Evolutionary conservation across 2,113 vertebrate species (phyloP).

Genomic region (Rhegmatorhina hoffmannsi): DNA sequence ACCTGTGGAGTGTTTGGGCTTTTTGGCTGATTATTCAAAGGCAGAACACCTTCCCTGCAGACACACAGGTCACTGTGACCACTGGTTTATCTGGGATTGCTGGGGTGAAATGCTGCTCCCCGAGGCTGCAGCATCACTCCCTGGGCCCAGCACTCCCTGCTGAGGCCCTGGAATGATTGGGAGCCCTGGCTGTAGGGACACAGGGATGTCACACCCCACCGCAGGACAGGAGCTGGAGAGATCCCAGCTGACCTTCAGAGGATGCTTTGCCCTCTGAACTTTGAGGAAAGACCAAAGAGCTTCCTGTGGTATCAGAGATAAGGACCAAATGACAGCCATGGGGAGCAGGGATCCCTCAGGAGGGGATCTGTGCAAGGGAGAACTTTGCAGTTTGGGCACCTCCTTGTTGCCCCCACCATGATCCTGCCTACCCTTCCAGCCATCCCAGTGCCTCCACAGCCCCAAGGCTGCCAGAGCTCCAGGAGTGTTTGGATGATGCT

Average conservation of each 20-base stretch:
- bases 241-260: background rate
- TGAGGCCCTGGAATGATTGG: background rate
- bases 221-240: background rate
- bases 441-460: background rate
- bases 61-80: background rate
- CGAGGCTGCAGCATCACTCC: rapidly evolving
- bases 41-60: background rate
- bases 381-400: rapidly evolving
- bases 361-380: background rate
- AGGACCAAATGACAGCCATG: background rate
- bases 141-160: rapidly evolving
- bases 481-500: background rate
- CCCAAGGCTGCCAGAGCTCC: background rate
- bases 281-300: background rate
- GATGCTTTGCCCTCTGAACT: background rate
- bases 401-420: rapidly evolving
- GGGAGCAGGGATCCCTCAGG: background rate
- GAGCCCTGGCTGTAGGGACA: background rate
- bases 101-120: background rate
- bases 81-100: background rate
- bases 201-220: background rate
- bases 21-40: background rate
- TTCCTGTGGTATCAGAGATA: background rate
- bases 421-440: background rate
- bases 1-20: rapidly evolving